Conservation (phyloP, 2,797 vertebrate species). For the Staurois parvus region DNA sequence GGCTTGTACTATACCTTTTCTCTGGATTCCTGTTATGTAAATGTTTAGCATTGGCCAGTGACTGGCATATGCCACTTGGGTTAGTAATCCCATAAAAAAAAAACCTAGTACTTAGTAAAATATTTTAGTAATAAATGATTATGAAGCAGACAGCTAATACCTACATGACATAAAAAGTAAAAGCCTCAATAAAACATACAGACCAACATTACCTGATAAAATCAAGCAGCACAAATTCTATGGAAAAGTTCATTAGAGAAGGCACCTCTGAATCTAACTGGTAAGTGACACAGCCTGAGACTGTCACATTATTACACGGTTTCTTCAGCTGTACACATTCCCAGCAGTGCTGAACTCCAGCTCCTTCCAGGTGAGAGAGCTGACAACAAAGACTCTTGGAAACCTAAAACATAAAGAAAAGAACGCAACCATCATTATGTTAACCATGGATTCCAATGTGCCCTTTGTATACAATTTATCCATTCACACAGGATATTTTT, state of each 20-base stretch:
- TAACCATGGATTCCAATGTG: background rate
- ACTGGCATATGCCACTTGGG: too few species aligned
- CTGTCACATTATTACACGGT: conserved; percentile 76
- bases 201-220: conserved; percentile 88
- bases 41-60: too few species aligned
- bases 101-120: too few species aligned
- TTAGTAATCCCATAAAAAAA: too few species aligned
- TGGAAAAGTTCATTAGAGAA: conserved; percentile 77
- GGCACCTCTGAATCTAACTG: conserved; percentile 68
- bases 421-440: background rate
- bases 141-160: too few species aligned
- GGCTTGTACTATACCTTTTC: too few species aligned
- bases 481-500: background rate
- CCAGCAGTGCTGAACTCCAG: conserved; percentile 74
- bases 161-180: too few species aligned
- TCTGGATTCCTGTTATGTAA: too few species aligned
- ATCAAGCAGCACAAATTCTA: conserved; percentile 82
- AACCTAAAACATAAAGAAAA: conserved; percentile 72
- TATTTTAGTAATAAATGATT: too few species aligned
- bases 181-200: too few species aligned
- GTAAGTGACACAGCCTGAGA: conserved; percentile 79
- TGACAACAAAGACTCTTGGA: conserved; percentile 72
- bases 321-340: conserved; percentile 79
- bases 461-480: background rate
- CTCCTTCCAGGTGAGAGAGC: conserved; percentile 72